Evolutionary conservation across 2,888 invertebrate genomes (phyloP).

Genomic region (Tipula confusa): DNA sequence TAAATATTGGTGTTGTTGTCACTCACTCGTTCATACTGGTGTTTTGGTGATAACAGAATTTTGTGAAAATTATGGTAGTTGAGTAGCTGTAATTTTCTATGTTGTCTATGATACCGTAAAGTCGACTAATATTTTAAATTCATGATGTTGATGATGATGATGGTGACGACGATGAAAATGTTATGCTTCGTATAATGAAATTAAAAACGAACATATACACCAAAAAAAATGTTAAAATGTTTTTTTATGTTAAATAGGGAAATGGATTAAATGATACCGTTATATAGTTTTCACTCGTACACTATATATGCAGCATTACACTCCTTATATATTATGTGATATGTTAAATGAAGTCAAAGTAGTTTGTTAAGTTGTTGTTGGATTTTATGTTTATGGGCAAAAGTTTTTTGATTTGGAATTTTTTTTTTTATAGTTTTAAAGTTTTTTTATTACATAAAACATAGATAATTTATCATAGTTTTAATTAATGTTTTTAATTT

Average conservation of each 20-base stretch:
- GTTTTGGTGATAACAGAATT: neutral
- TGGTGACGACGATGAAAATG: neutral
- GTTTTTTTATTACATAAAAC: neutral
- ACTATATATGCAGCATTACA: neutral
- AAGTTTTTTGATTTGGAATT: conserved; percentile 12
- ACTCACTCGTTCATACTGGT: neutral
- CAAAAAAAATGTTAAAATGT: neutral
- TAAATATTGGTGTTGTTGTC: neutral
- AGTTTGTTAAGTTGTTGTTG: neutral
- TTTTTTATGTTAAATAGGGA: conserved; percentile 3
- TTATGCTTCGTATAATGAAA: neutral
- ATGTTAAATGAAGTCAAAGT: conserved; percentile 20
- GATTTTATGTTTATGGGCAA: neutral
- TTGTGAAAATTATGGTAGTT: neutral
- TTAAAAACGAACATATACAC: neutral
- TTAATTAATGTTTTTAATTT: conserved; percentile 20
- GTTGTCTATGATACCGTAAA: neutral
- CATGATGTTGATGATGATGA: neutral
- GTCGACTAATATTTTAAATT: neutral
- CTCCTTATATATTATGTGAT: neutral
- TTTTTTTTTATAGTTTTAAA: neutral
- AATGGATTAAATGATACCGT: neutral
- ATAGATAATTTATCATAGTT: conserved; percentile 8
- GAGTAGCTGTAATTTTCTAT: neutral
- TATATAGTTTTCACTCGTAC: neutral